Base-by-base conservation (phyloP, 2,888 invertebrate species). In the Calephelis perditalis region DNA sequence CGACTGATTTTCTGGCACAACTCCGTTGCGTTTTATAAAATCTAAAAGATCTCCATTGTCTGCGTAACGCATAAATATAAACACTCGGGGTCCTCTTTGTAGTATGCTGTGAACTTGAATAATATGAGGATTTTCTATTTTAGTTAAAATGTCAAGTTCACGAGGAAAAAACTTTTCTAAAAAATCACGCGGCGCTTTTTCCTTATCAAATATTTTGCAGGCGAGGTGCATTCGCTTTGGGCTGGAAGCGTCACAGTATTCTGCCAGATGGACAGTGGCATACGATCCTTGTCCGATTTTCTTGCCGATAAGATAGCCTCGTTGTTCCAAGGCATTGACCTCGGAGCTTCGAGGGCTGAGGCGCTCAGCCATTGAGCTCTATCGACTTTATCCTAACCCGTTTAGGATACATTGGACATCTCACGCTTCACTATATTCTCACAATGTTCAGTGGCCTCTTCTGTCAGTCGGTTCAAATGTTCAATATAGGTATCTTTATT, bases 231-330 rank as follows among this genome's bases (percentile, higher is more conserved):
- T 93, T 73, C 93, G 93, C 78, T 94, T 95, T 37, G 93, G 92
- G 65, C 93, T 94, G 62, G 92, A 90, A 44, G 92, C 93, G 83
- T 96, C 95, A 70, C 94, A 93, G 87, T 95, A 95, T 77, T 96
- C 94, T 73, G 97, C 96, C 69, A 96, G 92, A 74, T 97, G 96
- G 44, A 98, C 98, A 59, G 96, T 96, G 65, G 97, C 97, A 82
- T 97, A 97, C 35, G 96, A 96, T 64, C 97, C 97, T 91, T 97
- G 96, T 66, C 97, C 97, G 76, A 97, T 96, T 89, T 96, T 96
- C 81, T 95, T 94, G 69, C 96, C 95, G 78, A 97, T 95, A 64
- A 94, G 88, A 84, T 96, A 96, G 74, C 96, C 96, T 78, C 95
- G 92, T 85, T 95, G 94, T 82, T 96, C 95, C 86, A 96, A 92